A percentile compares a stretch with the other conserved stretches of the same genome.
phyloP scores from a whole-genome alignment of 1,140 invertebrate genomes.

The Papilio polytes region DNA sequence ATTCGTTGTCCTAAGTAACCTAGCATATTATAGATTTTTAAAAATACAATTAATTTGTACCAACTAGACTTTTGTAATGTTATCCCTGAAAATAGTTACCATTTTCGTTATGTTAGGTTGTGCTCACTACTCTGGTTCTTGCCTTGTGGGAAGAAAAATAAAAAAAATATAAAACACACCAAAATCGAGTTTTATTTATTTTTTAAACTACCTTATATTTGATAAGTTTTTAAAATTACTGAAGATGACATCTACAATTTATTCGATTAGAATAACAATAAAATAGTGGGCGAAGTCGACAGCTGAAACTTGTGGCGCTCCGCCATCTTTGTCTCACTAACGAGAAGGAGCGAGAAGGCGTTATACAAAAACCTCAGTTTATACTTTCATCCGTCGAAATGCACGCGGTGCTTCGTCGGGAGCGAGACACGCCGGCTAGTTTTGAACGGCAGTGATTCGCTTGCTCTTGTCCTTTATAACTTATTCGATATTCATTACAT shows the following conservation, averaged over 20 bases:
- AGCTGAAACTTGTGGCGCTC: constrained; percentile 61
- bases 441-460: constrained; percentile 67
- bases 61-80: constrained; percentile 44
- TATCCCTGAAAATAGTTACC: constrained; percentile 83
- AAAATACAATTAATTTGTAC: constrained; percentile 13
- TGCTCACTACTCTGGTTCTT: constrained; percentile 82
- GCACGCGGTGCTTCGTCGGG: constrained; percentile 76
- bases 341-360: constrained; percentile 67
- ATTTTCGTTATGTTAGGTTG: constrained; percentile 79
- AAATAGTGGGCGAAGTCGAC: constrained; percentile 76
- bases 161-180: constrained; percentile 68
- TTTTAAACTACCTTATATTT: constrained; percentile 13
- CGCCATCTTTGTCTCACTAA: constrained; percentile 61
- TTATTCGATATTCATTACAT: constrained; percentile 41
- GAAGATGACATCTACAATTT: constrained; percentile 47
- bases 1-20: constrained; percentile 31
- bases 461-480: constrained; percentile 53
- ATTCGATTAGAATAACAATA: constrained; percentile 72
- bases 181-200: constrained; percentile 64
- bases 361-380: constrained; percentile 82
- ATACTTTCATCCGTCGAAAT: constrained; percentile 82
- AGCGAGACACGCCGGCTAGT: constrained; percentile 72
- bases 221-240: not conserved
- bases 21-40: not conserved
- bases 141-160: constrained; percentile 80